A percentile compares a stretch with the other conserved stretches of the same genome.
Conservation (phyloP, 1,140 invertebrate species). For the Protaetia brevitarsis region DNA sequence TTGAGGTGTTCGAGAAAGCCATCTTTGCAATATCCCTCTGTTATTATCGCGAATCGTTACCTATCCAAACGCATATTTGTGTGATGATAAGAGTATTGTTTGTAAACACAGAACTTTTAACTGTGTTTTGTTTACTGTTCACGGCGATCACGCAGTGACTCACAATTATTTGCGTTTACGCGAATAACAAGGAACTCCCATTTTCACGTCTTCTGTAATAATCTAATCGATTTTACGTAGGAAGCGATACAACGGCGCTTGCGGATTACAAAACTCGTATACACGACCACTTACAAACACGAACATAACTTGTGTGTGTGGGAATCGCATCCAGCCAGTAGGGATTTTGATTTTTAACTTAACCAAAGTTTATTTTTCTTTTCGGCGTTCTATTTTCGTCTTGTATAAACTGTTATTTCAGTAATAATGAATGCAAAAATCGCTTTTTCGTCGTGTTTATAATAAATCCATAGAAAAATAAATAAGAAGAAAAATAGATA, state of each 20-base stretch:
- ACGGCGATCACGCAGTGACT: too few species aligned
- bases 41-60: not conserved
- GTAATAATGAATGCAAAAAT: too few species aligned
- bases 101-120: slow-evolving; percentile 6
- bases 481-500: too few species aligned
- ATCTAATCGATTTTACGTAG: slow-evolving; percentile 11
- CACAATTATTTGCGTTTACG: too few species aligned
- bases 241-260: not conserved
- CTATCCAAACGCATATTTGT: slow-evolving; percentile 10
- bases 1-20: slow-evolving; percentile 58
- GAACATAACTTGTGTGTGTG: too few species aligned
- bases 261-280: not conserved
- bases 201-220: not conserved
- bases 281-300: not conserved
- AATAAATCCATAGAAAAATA: too few species aligned
- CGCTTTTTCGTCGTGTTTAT: too few species aligned
- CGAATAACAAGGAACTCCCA: slow-evolving; percentile 16
- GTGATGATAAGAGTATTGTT: not conserved
- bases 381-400: too few species aligned
- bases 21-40: slow-evolving; percentile 45
- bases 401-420: too few species aligned
- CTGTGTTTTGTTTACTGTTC: not conserved
- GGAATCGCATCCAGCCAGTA: too few species aligned
- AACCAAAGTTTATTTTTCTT: too few species aligned
- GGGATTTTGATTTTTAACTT: too few species aligned